phyloP scores from a whole-genome alignment of 2,113 vertebrate species.

The Myotis davidii region DNA sequence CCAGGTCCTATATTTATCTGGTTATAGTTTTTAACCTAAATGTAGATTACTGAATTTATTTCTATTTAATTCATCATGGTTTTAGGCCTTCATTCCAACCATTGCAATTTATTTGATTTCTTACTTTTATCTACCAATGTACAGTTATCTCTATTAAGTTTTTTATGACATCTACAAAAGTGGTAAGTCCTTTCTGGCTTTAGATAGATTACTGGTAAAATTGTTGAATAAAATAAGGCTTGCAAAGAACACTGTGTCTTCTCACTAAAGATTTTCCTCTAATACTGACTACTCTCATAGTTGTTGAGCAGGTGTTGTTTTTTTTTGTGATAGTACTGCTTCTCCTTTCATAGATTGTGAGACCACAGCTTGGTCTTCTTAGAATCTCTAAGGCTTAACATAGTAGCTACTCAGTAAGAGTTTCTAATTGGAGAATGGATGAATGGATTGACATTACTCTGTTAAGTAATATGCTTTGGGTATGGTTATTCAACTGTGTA shows the following conservation, averaged over 20 bases:
- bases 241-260: neutral
- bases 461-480: neutral
- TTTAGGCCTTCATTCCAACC: neutral
- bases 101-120: neutral
- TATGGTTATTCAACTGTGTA: neutral
- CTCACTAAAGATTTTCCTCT: neutral
- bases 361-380: neutral
- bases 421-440: neutral
- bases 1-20: neutral
- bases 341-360: neutral
- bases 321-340: neutral
- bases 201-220: neutral
- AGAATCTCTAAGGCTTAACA: neutral
- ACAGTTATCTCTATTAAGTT: neutral
- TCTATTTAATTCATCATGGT: neutral
- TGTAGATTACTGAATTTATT: neutral
- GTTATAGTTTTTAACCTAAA: neutral
- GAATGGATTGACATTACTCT: neutral
- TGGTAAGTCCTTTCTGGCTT: neutral
- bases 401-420: neutral
- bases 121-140: neutral
- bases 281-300: neutral
- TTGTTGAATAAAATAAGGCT: neutral
- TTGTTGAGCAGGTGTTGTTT: neutral
- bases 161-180: neutral